phyloP scores from a whole-genome alignment of 2,888 invertebrate genomes.

The Lamellibrachia columna region DNA sequence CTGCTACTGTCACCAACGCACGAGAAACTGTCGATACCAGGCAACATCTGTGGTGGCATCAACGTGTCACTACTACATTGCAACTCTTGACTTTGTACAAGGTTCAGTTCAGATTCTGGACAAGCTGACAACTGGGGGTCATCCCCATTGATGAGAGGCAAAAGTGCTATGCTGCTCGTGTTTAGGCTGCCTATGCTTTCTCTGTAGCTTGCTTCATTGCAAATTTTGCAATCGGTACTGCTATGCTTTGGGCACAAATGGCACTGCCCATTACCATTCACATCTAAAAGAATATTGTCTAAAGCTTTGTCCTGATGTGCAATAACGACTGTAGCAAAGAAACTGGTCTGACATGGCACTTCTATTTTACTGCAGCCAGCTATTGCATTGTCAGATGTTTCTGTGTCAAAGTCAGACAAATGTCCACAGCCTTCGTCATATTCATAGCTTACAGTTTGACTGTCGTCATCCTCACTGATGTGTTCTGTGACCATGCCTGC shows the following conservation, averaged over 20 bases:
- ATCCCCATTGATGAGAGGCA: background rate
- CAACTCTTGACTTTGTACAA: background rate
- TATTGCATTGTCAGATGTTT: background rate
- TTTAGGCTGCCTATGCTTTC: background rate
- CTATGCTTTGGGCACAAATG: background rate
- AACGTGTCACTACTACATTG: background rate
- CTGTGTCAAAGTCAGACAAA: background rate
- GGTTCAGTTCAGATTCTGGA: background rate
- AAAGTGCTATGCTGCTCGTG: background rate
- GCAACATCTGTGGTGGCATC: background rate
- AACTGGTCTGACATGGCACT: background rate
- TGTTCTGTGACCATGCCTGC: background rate
- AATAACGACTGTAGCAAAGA: background rate
- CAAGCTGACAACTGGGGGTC: background rate
- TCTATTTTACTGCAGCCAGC: background rate
- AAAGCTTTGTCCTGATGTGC: background rate
- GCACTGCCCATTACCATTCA: background rate
- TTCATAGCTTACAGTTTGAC: constrained; percentile 6
- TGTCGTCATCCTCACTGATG: background rate
- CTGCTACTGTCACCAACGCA: constrained; percentile 2
- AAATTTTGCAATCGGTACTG: background rate
- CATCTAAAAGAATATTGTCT: background rate
- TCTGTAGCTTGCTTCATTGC: background rate
- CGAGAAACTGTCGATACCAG: background rate
- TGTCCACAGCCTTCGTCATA: background rate